Evolutionary conservation across 23 tunicate genomes (phyloP), one percentile per base, ranked within the genome.

Genomic region (Halocynthia roretzi): DNA sequence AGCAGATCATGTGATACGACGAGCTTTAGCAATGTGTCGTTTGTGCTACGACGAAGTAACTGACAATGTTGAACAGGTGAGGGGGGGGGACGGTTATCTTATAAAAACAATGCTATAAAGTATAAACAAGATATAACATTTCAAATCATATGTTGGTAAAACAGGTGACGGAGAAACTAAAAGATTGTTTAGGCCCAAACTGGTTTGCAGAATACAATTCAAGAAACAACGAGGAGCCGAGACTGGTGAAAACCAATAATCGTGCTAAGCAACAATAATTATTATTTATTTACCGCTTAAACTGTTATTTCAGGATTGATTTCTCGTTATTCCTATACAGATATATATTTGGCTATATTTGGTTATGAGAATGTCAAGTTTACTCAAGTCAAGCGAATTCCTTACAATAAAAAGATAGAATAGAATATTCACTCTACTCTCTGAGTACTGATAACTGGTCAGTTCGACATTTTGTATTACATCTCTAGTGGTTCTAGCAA

Each of bases 1-100:
- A n/a, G 96, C 96, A 2, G 96, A 89, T 76, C 96, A 89, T 67
- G 80, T 89, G 76, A 75, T 89, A n/a, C 53, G 96, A 70, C 55
- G 96, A 80, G 96, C 96, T 12, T 71, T 84, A 10, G 82, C 96
- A 14, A 84, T 80, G 22, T 89, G 62, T 67, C 85, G 96, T 44
- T 80, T 89, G 50, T 86, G 87, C 67, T 89, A 62, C 51, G 96
- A 89, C 53, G 96, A 89, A 70, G 80, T 80, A 17, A 56, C 88
- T 14, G 96, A 89, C 76, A 81, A 84, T 68, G 76, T 89, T 48
- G 88, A 84, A 0, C 96, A 89, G 81, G 96, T 89, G 63, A 82
- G 80, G 20, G 44, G 44, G 44, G 4, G 44, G 44, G 1, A 31
- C n/a, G n/a, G 44, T 31, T 31, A 31, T 0, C 44, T 31, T 0